These are phyloP conservation scores for Lacerta viridis DNA, from an alignment of 2,797 vertebrate species.

Conservation along the genomic window DNA sequence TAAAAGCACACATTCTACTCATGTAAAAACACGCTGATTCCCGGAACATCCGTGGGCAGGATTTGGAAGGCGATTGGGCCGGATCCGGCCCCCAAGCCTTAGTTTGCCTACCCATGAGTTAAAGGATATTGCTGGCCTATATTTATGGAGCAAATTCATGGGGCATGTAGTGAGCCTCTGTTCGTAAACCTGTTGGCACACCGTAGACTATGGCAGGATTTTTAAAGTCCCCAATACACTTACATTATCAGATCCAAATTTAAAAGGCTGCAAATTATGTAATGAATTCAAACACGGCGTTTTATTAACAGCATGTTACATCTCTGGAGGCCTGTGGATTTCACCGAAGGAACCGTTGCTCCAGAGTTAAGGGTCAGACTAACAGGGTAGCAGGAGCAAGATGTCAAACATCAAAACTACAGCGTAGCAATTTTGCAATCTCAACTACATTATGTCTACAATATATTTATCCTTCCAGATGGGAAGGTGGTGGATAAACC, in stretches of 20 bases:
- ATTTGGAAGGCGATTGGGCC: too few relatives aligned
- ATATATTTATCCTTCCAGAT: conserved; percentile 1
- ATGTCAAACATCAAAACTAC: not conserved
- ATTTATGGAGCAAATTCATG: not conserved
- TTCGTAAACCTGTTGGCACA: not conserved
- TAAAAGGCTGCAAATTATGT: conserved; percentile 48
- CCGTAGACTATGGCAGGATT: conserved; percentile 11
- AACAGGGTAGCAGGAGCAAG: not conserved
- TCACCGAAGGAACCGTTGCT: conserved; percentile 3
- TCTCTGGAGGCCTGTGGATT: conserved; percentile 31
- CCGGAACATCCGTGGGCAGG: accelerated
- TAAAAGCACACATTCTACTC: too few relatives aligned
- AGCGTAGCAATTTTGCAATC: not conserved
- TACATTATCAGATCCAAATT: conserved; percentile 36
- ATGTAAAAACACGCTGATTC: too few relatives aligned
- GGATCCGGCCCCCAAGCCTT: too few relatives aligned
- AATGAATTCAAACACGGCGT: not conserved
- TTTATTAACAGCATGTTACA: conserved; percentile 27
- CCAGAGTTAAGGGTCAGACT: conserved; percentile 19
- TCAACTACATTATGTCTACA: not conserved
- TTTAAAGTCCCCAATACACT: conserved; percentile 23
- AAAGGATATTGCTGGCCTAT: not conserved
- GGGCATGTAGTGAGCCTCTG: not conserved
- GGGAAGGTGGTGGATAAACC: accelerated
- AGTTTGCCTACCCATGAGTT: not conserved